Evolutionary conservation across 2,113 vertebrate genomes (phyloP).

Genomic region (Odontophorus gujanensis): DNA sequence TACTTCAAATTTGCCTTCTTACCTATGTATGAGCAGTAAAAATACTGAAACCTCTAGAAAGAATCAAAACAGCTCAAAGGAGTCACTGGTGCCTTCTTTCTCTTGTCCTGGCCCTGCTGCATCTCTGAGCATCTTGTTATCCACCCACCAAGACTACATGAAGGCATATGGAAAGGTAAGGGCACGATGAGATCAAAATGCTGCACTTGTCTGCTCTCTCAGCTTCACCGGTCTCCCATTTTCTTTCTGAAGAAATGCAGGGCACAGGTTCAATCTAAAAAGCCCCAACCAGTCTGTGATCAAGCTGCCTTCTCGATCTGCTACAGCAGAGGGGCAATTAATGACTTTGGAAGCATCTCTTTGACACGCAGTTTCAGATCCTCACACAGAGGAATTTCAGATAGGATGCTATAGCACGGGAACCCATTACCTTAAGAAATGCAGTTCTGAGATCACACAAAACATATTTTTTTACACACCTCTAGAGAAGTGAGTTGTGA

Average conservation of each 20-base stretch:
- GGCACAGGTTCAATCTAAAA: neutral
- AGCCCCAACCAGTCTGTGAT: neutral
- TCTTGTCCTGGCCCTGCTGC: neutral
- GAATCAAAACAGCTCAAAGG: neutral
- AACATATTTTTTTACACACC: neutral
- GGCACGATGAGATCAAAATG: fast-evolving
- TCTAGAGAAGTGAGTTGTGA: neutral
- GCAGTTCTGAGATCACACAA: neutral
- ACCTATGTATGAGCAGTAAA: fast-evolving
- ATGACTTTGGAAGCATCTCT: fast-evolving
- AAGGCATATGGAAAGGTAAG: fast-evolving
- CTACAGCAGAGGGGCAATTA: neutral
- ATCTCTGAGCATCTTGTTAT: fast-evolving
- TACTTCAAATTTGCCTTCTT: neutral
- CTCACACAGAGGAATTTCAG: fast-evolving
- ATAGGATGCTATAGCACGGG: fast-evolving
- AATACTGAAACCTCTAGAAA: neutral
- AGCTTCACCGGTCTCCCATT: fast-evolving
- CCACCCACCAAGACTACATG: neutral
- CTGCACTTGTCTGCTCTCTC: fast-evolving
- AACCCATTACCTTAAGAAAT: neutral
- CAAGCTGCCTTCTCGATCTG: neutral
- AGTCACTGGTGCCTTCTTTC: neutral
- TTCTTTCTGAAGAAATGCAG: neutral
- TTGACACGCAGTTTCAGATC: neutral